Evolutionary conservation across 2,888 invertebrate species (phyloP), one percentile per base, ranked within the genome.

Genomic region (Leptopilina syphax): DNA sequence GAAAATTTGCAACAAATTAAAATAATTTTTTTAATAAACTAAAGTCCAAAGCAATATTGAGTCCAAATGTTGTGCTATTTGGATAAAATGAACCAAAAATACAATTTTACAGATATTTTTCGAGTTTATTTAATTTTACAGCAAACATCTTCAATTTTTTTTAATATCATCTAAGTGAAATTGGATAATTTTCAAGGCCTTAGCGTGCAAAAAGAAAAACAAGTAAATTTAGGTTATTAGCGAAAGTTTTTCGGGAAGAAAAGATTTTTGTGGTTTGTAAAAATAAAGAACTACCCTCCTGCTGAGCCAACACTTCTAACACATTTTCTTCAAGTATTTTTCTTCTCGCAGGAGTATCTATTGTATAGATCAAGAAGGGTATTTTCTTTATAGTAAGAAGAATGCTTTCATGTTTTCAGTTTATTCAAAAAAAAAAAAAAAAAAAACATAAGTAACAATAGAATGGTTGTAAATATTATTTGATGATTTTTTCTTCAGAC

Each of bases 291-390:
- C 63, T 63, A 24, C 18, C 9, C 63, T 63, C 18, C 18, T 24
- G 24, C n/a, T 24, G 63, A 24, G 8, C 18, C 9, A 63, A 63
- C 63, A 63, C 63, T 63, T 63, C 63, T 63, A 24, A 63, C 24
- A 63, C 9, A 63, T 63, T 63, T 63, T 63, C 63, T 63, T 63
- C 3, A 63, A 63, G 63, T 63, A 63, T 63, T 63, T 63, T 63
- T 63, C 24, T 63, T 63, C 63, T 9, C 24, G 8, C 60, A 18
- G 18, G 1, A 63, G 63, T 9, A 63, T 24, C 18, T 63, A 63
- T 63, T 63, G 63, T 63, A 24, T 24, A 63, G 63, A 63, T 63
- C 63, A 63, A 7, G 63, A 7, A 63, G 18, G 18, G 63, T 24
- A 9, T 24, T 9, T 63, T 63, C 24, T 18, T 63, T 34, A 34